Evolutionary conservation across 1,140 invertebrate genomes (phyloP), one percentile per base, ranked within the genome.

Genomic region (Zaprionus ghesquierei): DNA sequence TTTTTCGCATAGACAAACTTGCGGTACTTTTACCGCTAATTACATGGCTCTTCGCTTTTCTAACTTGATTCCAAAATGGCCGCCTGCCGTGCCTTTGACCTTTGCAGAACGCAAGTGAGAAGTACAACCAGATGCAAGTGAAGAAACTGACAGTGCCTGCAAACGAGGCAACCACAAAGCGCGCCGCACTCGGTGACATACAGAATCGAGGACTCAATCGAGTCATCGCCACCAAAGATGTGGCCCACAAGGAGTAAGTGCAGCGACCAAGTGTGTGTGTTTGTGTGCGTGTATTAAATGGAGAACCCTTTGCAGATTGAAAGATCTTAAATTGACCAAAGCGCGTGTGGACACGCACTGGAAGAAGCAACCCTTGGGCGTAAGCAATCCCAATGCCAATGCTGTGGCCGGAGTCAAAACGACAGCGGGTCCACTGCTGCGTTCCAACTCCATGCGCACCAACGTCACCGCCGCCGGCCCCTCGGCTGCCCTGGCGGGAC

Each of bases 291-390:
- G 4, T 35, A 41, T 15, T 41, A 1, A 15, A 0, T 23, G 1
- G 10, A 2, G 18, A 23, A 5, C 29, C 18, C 5, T 29, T 64
- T 66, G 1, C 29, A 90, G 87, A 35, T 33, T 86, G 29, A 91
- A 91, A 54, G 85, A 90, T 59, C 50, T 75, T 1, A 92, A 91
- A 58, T 38, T 91, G 31, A 68, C 86, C 20, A 92, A 92, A 55
- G 75, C 91, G 15, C 89, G 90, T 25, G 91, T 92, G 58, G 91
- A 92, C 46, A 86, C 86, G 1, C 75, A 89, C 49, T 92, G 91
- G 91, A 92, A 92, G 69, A 92, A 92, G 25, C 70, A 77, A 51
- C 65, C 76, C 3, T 12, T 86, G 61, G 71, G 55, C 33, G 58
- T 41, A 6, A 62, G 31, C 62, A 69, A 78, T 70, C 54, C 49